Conservation (phyloP, 2,113 vertebrate genomes). For the Chroicocephalus ridibundus region DNA sequence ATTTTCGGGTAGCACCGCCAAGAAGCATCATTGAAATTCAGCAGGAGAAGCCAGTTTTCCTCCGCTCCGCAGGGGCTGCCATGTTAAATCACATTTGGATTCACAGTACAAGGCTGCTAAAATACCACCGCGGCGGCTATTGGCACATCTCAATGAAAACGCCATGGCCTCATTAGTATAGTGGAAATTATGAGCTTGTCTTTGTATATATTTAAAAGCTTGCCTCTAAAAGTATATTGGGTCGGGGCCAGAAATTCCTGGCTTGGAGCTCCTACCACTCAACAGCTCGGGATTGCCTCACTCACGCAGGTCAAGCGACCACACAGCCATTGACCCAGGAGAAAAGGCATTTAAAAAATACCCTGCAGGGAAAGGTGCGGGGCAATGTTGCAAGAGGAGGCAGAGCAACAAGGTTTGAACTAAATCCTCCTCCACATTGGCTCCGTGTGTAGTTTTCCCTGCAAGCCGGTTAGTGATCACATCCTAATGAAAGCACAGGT, state of each 20-base stretch:
- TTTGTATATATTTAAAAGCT: slow-evolving; percentile 55
- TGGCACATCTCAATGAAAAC: slow-evolving; percentile 49
- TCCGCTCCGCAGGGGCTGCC: neutral
- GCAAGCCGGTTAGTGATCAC: neutral
- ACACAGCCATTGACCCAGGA: neutral
- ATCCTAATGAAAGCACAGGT: neutral
- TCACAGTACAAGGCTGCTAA: slow-evolving; percentile 52
- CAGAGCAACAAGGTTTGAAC: neutral
- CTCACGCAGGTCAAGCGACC: neutral
- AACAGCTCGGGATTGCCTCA: neutral
- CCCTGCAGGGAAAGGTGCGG: neutral
- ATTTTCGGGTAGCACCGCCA: neutral
- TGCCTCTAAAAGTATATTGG: slow-evolving; percentile 13
- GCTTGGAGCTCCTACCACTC: neutral
- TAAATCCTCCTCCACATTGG: neutral
- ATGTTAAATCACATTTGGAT: slow-evolving; percentile 52
- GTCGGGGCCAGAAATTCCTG: neutral
- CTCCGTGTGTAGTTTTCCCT: accelerated
- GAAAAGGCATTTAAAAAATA: neutral
- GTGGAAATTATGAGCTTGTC: slow-evolving; percentile 52
- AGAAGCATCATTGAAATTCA: slow-evolving; percentile 33
- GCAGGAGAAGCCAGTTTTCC: neutral
- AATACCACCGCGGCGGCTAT: slow-evolving; percentile 20
- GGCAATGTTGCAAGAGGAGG: neutral
- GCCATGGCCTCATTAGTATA: slow-evolving; percentile 40